Evolutionary conservation across 2,113 vertebrate species (phyloP).

Genomic region (Gavialis gangeticus): DNA sequence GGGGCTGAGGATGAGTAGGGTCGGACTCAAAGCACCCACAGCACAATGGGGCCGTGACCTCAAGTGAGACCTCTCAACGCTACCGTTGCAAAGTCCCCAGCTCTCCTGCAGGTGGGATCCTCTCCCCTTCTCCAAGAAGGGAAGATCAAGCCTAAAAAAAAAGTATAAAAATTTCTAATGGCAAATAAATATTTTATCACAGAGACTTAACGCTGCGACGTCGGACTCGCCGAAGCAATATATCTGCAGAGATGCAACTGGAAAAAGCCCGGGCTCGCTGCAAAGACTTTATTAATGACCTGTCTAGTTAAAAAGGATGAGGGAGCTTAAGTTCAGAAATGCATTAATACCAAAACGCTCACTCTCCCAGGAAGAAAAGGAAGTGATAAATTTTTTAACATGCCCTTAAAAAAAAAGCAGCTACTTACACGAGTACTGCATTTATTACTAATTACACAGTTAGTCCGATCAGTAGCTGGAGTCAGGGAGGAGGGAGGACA

Average conservation of each 20-base stretch:
- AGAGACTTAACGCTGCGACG: conserved; percentile 40
- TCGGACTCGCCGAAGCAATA: conserved; percentile 9
- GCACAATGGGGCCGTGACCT: not conserved
- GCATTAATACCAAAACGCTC: conserved; percentile 61
- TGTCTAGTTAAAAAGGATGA: conserved; percentile 74
- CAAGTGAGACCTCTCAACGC: not conserved
- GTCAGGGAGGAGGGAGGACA: not conserved
- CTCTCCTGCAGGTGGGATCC: not conserved
- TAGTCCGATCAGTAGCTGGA: conserved; percentile 29
- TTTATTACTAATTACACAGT: conserved; percentile 69
- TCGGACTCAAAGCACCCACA: too few species aligned
- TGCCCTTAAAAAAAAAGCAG: conserved; percentile 22
- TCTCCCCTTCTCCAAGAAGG: not conserved
- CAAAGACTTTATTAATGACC: conserved; percentile 77
- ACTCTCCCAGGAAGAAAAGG: conserved; percentile 40
- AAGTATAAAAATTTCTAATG: conserved; percentile 18
- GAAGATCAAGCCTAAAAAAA: not conserved
- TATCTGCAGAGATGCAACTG: conserved; percentile 72
- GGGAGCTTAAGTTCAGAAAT: conserved; percentile 58
- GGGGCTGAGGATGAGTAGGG: too few species aligned
- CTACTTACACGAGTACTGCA: conserved; percentile 26
- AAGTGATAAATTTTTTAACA: conserved; percentile 74
- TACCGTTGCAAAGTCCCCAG: not conserved
- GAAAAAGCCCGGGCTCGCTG: conserved; percentile 51
- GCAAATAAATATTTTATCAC: conserved; percentile 74